Base-by-base conservation (phyloP, 1,140 invertebrate species). In the Drosophila novamexicana region DNA sequence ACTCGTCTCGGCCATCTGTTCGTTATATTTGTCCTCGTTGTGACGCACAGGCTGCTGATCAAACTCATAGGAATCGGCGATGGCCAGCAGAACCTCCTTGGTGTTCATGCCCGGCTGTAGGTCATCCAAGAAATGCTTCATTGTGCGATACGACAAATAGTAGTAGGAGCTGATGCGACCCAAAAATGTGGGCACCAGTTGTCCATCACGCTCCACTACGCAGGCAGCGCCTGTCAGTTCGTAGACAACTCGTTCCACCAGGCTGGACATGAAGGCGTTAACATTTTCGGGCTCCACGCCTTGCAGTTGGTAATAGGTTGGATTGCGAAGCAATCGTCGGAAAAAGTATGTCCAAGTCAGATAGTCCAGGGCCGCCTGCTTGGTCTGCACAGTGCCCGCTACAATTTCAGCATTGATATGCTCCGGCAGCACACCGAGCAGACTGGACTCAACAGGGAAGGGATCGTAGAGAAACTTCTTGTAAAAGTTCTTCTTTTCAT, bases 271-370 rank as follows among this genome's bases (percentile, higher is more conserved):
- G 90, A 95, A 97, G 2, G 93, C 79, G 89, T 97, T 98, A 9
- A 99, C 94, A 53, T 95, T 93, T 52, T 95, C 93, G 16, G 95
- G 94, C 56, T 98, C 96, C 40, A 96, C 93, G 52, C 95, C 94
- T 54, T 97, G 96, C 65, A 99, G 93, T 64, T 97, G 95, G 89
- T 99, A 99, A 92, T 98, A 98, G 0, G 95, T 94, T 1, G 99
- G 99, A 94, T 99, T 99, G 86, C 97, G 96, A 18, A 99, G 93
- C 4, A 99, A 93, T 68, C 98, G 94, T 74, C 98, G 93, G 93
- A 99, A 99, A 93, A 99, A 99, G 91, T 99, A 99, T 0, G 99
- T 99, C 97, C 98, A 99, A 0, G 98, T 99, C 34, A 99, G 94
- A 93, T 99, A 99, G 92, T 99, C 98, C 50, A 99, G 93, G 14